Base-by-base conservation (phyloP, 2,797 vertebrate species). In the Luscinia megarhynchos region DNA sequence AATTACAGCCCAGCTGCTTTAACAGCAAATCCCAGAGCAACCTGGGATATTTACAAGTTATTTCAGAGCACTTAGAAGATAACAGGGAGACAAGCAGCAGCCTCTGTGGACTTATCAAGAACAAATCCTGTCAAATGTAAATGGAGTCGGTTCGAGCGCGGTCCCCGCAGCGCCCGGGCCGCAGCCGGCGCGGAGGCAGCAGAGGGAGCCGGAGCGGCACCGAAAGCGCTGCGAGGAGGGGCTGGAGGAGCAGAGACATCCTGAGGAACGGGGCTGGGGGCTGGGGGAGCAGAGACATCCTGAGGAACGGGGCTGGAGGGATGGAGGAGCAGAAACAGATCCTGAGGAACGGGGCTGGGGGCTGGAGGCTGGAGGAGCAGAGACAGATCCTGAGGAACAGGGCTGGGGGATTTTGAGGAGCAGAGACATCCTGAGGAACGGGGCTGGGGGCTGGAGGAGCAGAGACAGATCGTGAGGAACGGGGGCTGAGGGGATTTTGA, bases 181-280 rank as follows among this genome's bases (percentile, higher is more conserved):
- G 54, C 85, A 59, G 77, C 4, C 54, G 57, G 40, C 12, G 27
- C 17, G 14, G 58, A 8, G 67, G 96, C 95, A 91, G 97, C 95
- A 97, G 98, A 94, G 97, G 97, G 97, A 84, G 97, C 96, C 79
- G 78, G 88, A 30, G 96, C 23, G 95, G 96, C 95, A 93, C 86
- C 54, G 54, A 34, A 14, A 29, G 55, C 6, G 5, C 58, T 27
- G 57, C 43, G 11, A 51, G 51, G 4, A 6, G 46, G 24, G 19
- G 23, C 36, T 10, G 53, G 53, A 54, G 51, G 50, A 51, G 50
- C 50, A 51, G 50, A 51, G 16, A 29, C 45, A 46, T 53, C 51
- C 51, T 30, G 51, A 12, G 51, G 20, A 55, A 10, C 51, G 27
- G 53, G 69, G 21, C 36, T 7, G 45, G 15, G 51, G 4, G 21